These are phyloP conservation scores for Drosophila takahashii DNA, from an alignment of 1,140 invertebrate species.

Conservation along the genomic window DNA sequence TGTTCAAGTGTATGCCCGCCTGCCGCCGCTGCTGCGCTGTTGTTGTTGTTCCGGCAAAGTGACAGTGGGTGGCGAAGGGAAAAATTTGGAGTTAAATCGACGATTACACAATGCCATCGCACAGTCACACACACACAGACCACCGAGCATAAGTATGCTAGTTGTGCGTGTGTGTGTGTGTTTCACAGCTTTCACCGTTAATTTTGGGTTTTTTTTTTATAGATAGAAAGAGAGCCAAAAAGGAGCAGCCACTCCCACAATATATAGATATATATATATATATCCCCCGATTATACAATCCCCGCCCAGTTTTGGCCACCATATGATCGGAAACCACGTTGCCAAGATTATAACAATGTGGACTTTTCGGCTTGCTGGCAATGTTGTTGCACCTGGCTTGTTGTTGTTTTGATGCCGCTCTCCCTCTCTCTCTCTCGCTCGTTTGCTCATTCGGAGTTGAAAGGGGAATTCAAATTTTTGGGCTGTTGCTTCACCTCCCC, in stretches of 20 bases:
- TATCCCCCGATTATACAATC: conserved; percentile 49
- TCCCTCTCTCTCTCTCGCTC: not conserved
- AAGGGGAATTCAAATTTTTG: conserved; percentile 18
- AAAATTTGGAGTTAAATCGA: conserved; percentile 26
- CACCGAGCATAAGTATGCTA: conserved; percentile 10
- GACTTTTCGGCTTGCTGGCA: conserved; percentile 51
- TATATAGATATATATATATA: conserved; percentile 4
- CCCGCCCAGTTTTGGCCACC: conserved; percentile 51
- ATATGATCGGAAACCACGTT: conserved; percentile 80
- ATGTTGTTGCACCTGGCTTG: conserved; percentile 54
- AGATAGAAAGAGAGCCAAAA: conserved; percentile 10
- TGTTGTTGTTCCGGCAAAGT: conserved; percentile 38
- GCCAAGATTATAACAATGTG: conserved; percentile 69
- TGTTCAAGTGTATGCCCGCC: conserved; percentile 37
- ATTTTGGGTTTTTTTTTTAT: conserved; percentile 16
- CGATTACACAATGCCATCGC: conserved; percentile 65
- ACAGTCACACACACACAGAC: not conserved
- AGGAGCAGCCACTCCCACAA: conserved; percentile 32
- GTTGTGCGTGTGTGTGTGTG: conserved; percentile 16
- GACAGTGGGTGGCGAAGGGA: conserved; percentile 24
- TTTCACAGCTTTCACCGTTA: conserved; percentile 46
- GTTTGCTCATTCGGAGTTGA: conserved; percentile 11
- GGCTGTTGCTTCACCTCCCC: conserved; percentile 1
- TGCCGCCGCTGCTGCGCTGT: conserved; percentile 14
- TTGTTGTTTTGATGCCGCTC: conserved; percentile 46